These are phyloP conservation scores for Stomorhina lunata DNA, from an alignment of 2,888 invertebrate species.

Conservation along the genomic window DNA sequence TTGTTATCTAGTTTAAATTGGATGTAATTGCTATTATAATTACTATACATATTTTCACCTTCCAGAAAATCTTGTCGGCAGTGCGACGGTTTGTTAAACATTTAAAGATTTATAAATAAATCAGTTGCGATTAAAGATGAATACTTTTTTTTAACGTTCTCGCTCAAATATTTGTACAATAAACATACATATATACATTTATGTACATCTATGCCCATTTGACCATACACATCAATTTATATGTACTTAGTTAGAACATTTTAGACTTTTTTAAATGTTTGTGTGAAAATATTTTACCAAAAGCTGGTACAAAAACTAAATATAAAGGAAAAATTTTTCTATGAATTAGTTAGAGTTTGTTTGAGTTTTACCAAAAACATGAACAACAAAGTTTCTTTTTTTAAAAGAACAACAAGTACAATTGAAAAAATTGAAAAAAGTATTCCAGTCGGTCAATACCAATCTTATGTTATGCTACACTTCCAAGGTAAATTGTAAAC, in stretches of 20 bases:
- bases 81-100: no score
- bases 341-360: not conserved
- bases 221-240: no score
- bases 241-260: not conserved
- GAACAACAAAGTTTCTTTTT: slow-evolving; percentile 12
- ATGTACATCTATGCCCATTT: not conserved
- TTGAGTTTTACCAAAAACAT: slow-evolving; percentile 21
- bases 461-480: no score
- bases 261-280: not conserved
- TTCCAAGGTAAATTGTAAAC: no score
- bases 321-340: not conserved
- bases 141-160: no score
- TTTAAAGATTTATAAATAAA: no score
- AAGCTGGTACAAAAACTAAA: not conserved
- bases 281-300: not conserved
- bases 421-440: slow-evolving; percentile 5
- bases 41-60: no score
- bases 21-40: no score
- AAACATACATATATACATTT: not conserved
- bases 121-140: no score
- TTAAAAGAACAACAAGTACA: not conserved
- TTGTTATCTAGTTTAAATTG: no score
- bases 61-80: no score
- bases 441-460: not conserved
- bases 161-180: not conserved